Evolutionary conservation across 2,888 invertebrate genomes (phyloP).

Genomic region (Dioctria rufipes): DNA sequence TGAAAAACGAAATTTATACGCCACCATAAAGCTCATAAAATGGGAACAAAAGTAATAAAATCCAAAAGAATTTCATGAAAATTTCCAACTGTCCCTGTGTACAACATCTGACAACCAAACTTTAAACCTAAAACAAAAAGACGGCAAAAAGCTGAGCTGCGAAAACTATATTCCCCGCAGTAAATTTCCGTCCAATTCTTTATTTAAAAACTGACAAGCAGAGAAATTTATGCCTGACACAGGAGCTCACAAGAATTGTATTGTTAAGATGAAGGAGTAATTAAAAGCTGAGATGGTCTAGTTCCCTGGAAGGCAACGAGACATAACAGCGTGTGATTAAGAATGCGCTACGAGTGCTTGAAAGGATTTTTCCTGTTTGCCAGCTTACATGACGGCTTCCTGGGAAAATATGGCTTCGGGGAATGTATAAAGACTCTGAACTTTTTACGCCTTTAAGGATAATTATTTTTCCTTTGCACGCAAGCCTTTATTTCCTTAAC

Average conservation of each 20-base stretch:
- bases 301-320: background rate
- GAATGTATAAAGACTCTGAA: conserved; percentile 25
- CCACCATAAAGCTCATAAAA: too few species aligned
- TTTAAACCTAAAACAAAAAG: too few species aligned
- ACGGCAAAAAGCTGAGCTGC: too few species aligned
- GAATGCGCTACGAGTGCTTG: background rate
- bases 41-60: too few species aligned
- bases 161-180: background rate
- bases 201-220: conserved; percentile 19
- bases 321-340: conserved; percentile 33
- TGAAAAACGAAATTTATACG: too few species aligned
- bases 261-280: conserved; percentile 27
- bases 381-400: conserved; percentile 20
- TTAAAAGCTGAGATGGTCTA: conserved; percentile 24
- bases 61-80: too few species aligned
- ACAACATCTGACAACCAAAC: too few species aligned
- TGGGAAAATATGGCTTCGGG: background rate
- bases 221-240: conserved; percentile 6
- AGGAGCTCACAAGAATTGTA: conserved; percentile 4
- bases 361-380: conserved; percentile 15
- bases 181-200: conserved; percentile 21
- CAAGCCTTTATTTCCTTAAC: conserved; percentile 3
- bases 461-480: conserved; percentile 26
- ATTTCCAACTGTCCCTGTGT: too few species aligned
- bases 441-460: conserved; percentile 19